Base-by-base conservation (phyloP, 2,888 invertebrate species). In the Graphium colonna region DNA sequence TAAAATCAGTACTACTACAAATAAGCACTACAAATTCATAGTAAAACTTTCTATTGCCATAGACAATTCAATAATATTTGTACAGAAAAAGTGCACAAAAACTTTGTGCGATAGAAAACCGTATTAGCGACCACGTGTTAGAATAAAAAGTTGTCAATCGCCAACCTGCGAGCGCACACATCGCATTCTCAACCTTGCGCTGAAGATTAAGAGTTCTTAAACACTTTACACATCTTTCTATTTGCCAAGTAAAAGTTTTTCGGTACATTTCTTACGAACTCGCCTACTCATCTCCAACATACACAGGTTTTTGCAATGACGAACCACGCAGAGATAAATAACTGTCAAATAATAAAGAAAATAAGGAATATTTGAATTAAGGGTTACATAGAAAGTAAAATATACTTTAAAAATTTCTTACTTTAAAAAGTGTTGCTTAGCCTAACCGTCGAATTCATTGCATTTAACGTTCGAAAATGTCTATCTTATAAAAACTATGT, bases 181-280 rank as follows among this genome's bases (percentile, higher is more conserved):
- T 13, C 46, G 56, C 9, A 66, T 59, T 67, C 44, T 67, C 56
- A 61, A 68, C 71, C 62, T 61, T 73, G 65, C 1, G 1, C 0
- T 1, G 31, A 0, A 60, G 1, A 47, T 67, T 67, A 75, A 64
- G 65, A 51, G 21, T 12, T 18, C 21, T 2, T 16, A 10, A 26
- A 9, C n/a, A n/a, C 5, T 39, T 15, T 0, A n/a, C 12, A 17
- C 12, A 0, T 21, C 26, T 79, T 75, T 79, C 74, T 81, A 75
- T 83, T 82, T 80, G 68, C 61, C 50, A 68, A 82, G 83, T 82
- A 81, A 82, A 79, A 82, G 81, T 81, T 56, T 33, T 36, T 55
- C 72, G 75, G 70, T 72, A 73, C 63, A 73, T 68, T 68, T 73
- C 47, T 51, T 50, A 44, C 31, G 21, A 47, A 36, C 45, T 21